A percentile compares a stretch with the other conserved stretches of the same genome.
Evolutionary conservation across 2,888 invertebrate genomes (phyloP).

Genomic region (Calameuta filiformis): DNA sequence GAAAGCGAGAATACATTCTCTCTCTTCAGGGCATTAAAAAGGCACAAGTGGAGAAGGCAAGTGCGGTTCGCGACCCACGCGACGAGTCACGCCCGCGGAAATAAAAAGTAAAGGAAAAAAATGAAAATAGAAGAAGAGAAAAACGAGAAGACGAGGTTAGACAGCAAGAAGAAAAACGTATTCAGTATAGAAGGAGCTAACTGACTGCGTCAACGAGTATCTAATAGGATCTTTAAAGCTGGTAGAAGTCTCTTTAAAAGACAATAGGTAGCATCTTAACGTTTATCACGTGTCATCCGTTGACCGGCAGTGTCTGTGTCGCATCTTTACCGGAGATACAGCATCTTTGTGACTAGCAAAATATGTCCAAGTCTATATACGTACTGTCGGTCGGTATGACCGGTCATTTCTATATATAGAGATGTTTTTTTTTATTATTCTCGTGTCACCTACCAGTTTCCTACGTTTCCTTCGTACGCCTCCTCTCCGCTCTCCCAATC

Average conservation of each 20-base stretch:
- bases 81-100: background rate
- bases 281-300: background rate
- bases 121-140: background rate
- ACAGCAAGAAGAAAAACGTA: background rate
- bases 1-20: background rate
- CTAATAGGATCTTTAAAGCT: background rate
- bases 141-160: background rate
- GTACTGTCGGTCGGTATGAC: background rate
- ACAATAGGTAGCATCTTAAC: background rate
- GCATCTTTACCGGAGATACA: background rate
- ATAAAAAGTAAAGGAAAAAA: background rate
- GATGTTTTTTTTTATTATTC: background rate
- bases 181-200: background rate
- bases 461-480: background rate
- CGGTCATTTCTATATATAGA: background rate
- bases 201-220: background rate
- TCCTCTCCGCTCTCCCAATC: background rate
- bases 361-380: background rate
- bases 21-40: background rate
- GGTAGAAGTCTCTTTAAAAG: background rate
- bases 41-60: background rate
- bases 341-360: background rate
- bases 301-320: background rate
- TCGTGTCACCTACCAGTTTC: background rate
- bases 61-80: background rate